Evolutionary conservation across 2,888 invertebrate genomes (phyloP).

Genomic region (Sepiola atlantica): DNA sequence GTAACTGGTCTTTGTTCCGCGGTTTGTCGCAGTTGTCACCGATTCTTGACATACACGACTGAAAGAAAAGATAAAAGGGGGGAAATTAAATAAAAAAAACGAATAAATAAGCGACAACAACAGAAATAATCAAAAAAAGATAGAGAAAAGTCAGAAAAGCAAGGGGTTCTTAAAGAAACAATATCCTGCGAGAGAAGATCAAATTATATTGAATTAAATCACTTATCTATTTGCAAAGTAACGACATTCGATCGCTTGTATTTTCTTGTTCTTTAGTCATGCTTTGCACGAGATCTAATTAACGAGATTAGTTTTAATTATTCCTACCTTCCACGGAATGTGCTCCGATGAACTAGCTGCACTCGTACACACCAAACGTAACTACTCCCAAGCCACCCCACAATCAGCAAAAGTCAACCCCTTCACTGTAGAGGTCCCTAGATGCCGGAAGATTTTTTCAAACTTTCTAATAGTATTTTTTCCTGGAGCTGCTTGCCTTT

Average conservation of each 20-base stretch:
- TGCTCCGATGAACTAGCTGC: no score
- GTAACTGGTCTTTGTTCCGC: background rate
- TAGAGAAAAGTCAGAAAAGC: background rate
- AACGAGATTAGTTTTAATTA: background rate
- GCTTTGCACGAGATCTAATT: background rate
- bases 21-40: background rate
- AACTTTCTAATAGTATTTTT: no score
- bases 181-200: background rate
- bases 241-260: background rate
- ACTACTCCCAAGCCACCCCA: no score
- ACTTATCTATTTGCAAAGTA: background rate
- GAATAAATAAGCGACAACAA: background rate
- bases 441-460: no score
- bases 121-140: background rate
- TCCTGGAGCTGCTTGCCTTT: no score
- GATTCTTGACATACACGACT: background rate
- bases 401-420: no score
- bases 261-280: background rate
- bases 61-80: no score
- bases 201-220: conserved; percentile 8
- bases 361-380: no score
- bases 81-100: background rate
- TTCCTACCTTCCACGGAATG: background rate
- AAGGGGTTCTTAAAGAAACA: background rate
- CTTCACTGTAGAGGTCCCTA: no score